These are phyloP conservation scores for Cranoglanis bouderius DNA, from an alignment of 2,113 vertebrate genomes.

Conservation along the genomic window DNA sequence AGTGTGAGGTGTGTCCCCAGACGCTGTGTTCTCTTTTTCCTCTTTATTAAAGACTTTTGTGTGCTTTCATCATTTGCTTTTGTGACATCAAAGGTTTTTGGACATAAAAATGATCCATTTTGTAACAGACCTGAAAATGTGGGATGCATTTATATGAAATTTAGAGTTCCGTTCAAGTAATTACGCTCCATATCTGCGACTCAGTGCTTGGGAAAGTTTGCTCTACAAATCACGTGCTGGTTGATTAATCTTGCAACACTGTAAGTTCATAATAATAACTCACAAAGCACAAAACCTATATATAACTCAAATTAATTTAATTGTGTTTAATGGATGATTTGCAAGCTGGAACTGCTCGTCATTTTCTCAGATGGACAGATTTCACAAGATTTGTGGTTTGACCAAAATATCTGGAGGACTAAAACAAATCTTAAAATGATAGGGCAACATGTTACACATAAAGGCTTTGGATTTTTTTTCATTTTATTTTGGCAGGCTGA, in stretches of 20 bases:
- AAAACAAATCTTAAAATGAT: not conserved
- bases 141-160: not conserved
- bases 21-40: not conserved
- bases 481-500: not conserved
- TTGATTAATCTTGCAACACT: not conserved
- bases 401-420: not conserved
- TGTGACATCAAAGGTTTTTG: not conserved
- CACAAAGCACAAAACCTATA: not conserved
- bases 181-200: not conserved
- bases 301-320: not conserved
- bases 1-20: not conserved
- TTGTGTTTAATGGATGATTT: not conserved
- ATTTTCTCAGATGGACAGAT: not conserved
- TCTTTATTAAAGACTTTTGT: constrained; percentile 25
- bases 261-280: not conserved
- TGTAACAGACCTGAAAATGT: not conserved
- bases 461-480: not conserved
- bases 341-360: not conserved
- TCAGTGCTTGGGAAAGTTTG: not conserved
- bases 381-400: not conserved
- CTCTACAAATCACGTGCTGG: not conserved
- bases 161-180: not conserved
- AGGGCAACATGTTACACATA: not conserved
- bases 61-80: constrained; percentile 25
- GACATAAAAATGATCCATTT: not conserved